Evolutionary conservation across 2,797 vertebrate genomes (phyloP).

Genomic region (Tinamus major): DNA sequence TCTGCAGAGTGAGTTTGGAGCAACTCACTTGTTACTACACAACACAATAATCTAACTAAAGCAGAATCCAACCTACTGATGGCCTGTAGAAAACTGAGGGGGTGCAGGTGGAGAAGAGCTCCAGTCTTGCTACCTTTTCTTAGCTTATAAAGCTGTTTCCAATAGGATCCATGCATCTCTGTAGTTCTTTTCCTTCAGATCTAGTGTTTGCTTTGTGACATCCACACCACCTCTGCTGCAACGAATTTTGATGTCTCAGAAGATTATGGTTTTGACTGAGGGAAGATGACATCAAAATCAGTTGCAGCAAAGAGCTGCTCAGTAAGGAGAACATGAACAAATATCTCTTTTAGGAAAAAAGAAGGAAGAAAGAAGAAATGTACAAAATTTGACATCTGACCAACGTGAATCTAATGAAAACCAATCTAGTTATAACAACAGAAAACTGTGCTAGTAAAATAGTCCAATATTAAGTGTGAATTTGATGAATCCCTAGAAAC

Average conservation of each 20-base stretch:
- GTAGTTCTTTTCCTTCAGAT: not conserved
- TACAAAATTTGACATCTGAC: not conserved
- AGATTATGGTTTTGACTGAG: not conserved
- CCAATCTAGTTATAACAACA: not conserved
- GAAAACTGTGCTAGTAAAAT: constrained; percentile 6
- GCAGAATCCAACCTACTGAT: not conserved
- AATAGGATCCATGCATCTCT: not conserved
- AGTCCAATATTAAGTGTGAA: not conserved
- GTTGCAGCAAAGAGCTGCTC: constrained; percentile 25
- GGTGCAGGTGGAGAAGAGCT: not conserved
- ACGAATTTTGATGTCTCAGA: constrained; percentile 14
- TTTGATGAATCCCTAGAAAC: not conserved
- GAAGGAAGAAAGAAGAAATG: not conserved
- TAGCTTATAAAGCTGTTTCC: not conserved
- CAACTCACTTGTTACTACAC: not conserved
- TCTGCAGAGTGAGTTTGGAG: not conserved
- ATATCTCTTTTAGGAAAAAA: not conserved
- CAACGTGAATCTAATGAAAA: constrained; percentile 2
- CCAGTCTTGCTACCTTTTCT: not conserved
- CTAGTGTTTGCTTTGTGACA: constrained; percentile 5
- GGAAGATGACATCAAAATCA: not conserved
- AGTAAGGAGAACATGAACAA: constrained; percentile 23
- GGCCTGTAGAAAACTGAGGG: not conserved
- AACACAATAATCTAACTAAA: not conserved
- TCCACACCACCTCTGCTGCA: not conserved